Conservation (phyloP, 2,113 vertebrate genomes). For the Scomber colias region DNA sequence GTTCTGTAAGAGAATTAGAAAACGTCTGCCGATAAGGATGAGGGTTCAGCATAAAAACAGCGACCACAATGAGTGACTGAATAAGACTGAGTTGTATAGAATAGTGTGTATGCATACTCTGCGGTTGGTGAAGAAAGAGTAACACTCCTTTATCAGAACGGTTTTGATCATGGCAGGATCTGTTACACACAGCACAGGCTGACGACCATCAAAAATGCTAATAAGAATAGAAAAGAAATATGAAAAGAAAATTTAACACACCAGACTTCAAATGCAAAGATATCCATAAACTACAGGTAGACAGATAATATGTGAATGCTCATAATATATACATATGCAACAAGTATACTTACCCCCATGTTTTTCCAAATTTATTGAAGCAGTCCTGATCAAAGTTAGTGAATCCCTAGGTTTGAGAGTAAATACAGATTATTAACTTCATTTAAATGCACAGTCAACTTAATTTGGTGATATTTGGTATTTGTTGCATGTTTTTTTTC, state of each 20-base stretch:
- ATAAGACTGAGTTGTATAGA: rapidly evolving
- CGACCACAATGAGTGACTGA: background rate
- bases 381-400: conserved; percentile 77
- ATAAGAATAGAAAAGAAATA: background rate
- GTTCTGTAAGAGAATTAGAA: conserved; percentile 48
- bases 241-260: background rate
- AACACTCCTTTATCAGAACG: conserved; percentile 84
- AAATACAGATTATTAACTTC: background rate
- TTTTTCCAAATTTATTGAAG: conserved; percentile 84
- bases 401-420: conserved; percentile 71
- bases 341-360: conserved; percentile 83
- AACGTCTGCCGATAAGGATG: background rate
- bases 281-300: background rate
- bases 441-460: background rate
- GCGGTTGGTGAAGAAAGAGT: conserved; percentile 77
- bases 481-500: too few relatives aligned
- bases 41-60: background rate
- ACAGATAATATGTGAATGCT: background rate
- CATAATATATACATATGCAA: background rate
- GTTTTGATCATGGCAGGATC: conserved; percentile 79
- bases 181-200: conserved; percentile 75
- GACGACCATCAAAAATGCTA: conserved; percentile 82
- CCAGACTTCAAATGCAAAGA: background rate
- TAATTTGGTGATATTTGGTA: background rate
- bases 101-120: conserved; percentile 46